Evolutionary conservation across 2,797 vertebrate genomes (phyloP), one percentile per base, ranked within the genome.

Genomic region (Kryptopterus vitreolus): DNA sequence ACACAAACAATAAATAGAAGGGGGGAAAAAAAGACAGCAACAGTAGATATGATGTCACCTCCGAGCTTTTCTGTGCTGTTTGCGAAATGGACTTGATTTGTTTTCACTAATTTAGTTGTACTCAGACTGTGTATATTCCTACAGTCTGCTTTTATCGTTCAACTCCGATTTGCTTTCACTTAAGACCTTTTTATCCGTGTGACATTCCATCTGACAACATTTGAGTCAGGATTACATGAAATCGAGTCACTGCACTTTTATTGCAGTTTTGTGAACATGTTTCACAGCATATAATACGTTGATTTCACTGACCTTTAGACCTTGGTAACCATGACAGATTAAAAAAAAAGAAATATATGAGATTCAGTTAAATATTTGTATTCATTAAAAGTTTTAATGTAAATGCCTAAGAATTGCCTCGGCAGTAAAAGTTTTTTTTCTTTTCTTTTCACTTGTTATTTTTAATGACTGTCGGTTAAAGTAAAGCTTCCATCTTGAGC

Each of bases 391-490:
- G 13, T 8, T 12, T 61, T 29, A 31, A 29, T 10, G 38, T 10
- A 61, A 31, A 5, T 61, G 58, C 15, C 13, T 61, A 61, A 7
- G 13, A 61, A 16, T 29, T 61, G 26, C 24, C 4, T 61, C 12
- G 29, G 58, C 26, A 29, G 26, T 29, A 61, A 61, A 61, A 29
- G 12, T 61, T 61, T 61, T 61, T 13, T 29, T 61, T 61, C 4
- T 29, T 53, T 43, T 53, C 24, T 61, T 61, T 61, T 61, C 13
- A 31, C 5, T 68, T 38, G 22, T 48, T 53, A 20, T 20, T 68
- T 24, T 48, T 73, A 76, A 80, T 70, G 76, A 72, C 71, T 80
- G 65, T 65, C 66, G 20, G 81, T 75, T 83, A 79, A 83, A 13
- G 35, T 48, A 35, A 68, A 66, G 77, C 73, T 15, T 31, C 58